A percentile compares a stretch with the other conserved stretches of the same genome.
Conservation (phyloP, 2,888 invertebrate species). For the Chironomus tentans region DNA sequence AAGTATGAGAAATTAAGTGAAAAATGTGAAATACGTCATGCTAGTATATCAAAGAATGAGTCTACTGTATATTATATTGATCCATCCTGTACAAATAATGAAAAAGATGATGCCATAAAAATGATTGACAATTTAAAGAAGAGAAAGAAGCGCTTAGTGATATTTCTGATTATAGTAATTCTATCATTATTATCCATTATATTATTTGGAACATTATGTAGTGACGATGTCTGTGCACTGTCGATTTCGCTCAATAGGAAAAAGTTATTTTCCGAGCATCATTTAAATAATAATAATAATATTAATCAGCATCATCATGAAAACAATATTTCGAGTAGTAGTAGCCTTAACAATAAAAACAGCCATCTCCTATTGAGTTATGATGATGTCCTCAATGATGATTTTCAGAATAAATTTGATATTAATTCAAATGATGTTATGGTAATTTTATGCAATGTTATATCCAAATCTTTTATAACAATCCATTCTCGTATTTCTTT, state of each 20-base stretch:
- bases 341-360: neutral
- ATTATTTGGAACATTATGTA: conserved; percentile 83
- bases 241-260: conserved; percentile 28
- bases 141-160: conserved; percentile 51
- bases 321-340: neutral
- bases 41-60: neutral
- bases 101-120: conserved; percentile 71
- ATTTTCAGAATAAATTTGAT: conserved; percentile 65
- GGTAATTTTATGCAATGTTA: conserved; percentile 45
- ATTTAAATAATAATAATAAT: neutral
- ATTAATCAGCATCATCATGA: neutral
- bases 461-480: neutral
- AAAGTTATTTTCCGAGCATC: conserved; percentile 8
- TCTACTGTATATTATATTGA: too few relatives aligned
- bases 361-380: conserved; percentile 57
- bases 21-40: conserved; percentile 6
- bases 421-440: conserved; percentile 92
- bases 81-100: conserved; percentile 32
- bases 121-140: conserved; percentile 49
- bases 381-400: conserved; percentile 77
- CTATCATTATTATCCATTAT: conserved; percentile 78
- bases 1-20: conserved; percentile 5
- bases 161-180: conserved; percentile 70
- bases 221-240: conserved; percentile 61
- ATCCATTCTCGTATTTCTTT: neutral